phyloP scores from a whole-genome alignment of 2,113 vertebrate genomes.

The Alces alces region DNA sequence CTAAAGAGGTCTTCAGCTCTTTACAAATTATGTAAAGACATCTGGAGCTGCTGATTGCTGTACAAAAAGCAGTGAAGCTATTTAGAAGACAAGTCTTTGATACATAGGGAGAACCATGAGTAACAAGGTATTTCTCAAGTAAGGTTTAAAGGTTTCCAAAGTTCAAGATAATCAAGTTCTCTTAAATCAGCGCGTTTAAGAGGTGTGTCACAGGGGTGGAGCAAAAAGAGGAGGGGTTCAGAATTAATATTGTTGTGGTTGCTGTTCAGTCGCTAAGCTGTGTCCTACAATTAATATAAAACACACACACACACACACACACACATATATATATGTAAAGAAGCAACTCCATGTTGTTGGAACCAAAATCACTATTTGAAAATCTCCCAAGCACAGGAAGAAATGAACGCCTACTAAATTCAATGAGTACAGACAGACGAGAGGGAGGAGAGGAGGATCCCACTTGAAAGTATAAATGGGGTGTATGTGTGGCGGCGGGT shows the following conservation, averaged over 20 bases:
- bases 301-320: not conserved
- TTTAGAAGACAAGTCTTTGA: not conserved
- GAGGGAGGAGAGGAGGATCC: not conserved
- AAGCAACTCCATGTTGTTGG: not conserved
- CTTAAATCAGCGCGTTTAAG: conserved; percentile 46
- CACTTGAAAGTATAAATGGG: not conserved
- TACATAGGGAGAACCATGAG: not conserved
- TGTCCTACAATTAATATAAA: not conserved
- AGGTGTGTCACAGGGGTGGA: conserved; percentile 60
- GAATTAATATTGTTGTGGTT: not conserved
- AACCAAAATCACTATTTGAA: not conserved
- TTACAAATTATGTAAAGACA: not conserved
- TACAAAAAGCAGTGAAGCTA: conserved; percentile 8
- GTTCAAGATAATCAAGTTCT: conserved; percentile 58
- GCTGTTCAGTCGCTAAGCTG: not conserved
- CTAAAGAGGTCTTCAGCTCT: not conserved
- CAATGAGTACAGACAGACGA: not conserved
- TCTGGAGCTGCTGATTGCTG: not conserved
- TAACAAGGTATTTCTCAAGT: conserved; percentile 28
- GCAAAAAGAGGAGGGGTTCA: conserved; percentile 31
- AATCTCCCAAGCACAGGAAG: not conserved
- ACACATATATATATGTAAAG: not conserved
- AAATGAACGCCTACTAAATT: not conserved
- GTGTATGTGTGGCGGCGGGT: not conserved
- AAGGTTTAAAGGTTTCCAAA: conserved; percentile 47